phyloP scores from a whole-genome alignment of 2,888 invertebrate genomes.

The Drosophila maculinotata region DNA sequence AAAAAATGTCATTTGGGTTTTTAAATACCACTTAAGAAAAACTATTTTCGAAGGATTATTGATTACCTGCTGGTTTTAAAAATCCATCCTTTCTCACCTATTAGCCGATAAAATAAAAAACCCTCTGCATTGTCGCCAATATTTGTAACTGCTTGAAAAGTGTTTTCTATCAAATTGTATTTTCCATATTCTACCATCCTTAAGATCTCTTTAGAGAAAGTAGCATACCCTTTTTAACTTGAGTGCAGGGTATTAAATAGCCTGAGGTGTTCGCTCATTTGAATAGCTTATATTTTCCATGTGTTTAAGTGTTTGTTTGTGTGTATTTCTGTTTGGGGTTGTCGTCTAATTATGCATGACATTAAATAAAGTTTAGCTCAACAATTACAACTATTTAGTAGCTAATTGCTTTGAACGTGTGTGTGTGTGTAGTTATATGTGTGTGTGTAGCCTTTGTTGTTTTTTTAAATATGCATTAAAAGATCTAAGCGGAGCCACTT shows the following conservation, averaged over 20 bases:
- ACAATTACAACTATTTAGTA: constrained; percentile 78
- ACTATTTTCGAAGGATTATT: no score
- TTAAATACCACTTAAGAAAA: no score
- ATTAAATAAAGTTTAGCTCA: constrained; percentile 77
- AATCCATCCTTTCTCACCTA: no score
- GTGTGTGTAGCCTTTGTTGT: constrained; percentile 5
- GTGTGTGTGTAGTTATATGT: constrained; percentile 12
- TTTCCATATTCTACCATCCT: background rate
- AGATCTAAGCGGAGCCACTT: background rate
- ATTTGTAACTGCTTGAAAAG: no score
- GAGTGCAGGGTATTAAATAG: constrained; percentile 32
- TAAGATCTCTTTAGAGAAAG: no score
- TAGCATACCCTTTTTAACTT: background rate
- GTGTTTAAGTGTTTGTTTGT: constrained; percentile 6
- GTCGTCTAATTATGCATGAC: constrained; percentile 70
- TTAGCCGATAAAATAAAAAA: no score
- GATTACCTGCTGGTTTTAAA: no score
- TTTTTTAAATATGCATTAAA: background rate
- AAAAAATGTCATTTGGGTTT: no score
- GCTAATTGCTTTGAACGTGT: constrained; percentile 62
- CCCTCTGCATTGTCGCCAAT: no score
- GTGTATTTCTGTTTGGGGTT: constrained; percentile 9
- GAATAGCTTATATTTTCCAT: constrained; percentile 10
- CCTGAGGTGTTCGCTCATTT: constrained; percentile 43
- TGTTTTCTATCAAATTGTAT: background rate